Evolutionary conservation across 1,140 invertebrate species (phyloP).

Genomic region (Trissolcus basalis): DNA sequence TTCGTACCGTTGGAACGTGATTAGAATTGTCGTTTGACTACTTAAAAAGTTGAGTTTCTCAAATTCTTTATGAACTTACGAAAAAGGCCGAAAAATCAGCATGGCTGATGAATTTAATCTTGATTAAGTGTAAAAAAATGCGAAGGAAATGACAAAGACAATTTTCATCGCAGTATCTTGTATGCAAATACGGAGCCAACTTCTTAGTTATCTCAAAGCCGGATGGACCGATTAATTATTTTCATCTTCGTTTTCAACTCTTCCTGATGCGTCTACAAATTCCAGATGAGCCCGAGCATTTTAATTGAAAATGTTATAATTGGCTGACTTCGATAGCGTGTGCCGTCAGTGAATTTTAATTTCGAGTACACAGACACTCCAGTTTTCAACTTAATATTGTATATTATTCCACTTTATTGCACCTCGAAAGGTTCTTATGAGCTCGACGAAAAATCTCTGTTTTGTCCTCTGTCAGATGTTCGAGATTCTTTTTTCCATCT

Average conservation of each 20-base stretch:
- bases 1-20: conserved; percentile 52
- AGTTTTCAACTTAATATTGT: conserved; percentile 1
- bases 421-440: too few relatives aligned
- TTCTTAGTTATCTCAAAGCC: conserved; percentile 51
- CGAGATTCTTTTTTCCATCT: too few relatives aligned
- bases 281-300: conserved; percentile 37
- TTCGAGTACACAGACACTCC: neutral
- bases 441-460: too few relatives aligned
- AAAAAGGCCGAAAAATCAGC: conserved; percentile 41
- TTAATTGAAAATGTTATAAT: conserved; percentile 60
- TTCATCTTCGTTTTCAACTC: conserved; percentile 37
- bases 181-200: conserved; percentile 36
- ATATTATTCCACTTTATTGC: neutral
- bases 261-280: conserved; percentile 38
- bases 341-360: conserved; percentile 28
- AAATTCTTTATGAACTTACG: conserved; percentile 38
- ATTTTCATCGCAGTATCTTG: conserved; percentile 60
- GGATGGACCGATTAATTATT: conserved; percentile 60
- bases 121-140: conserved; percentile 62
- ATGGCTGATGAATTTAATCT: conserved; percentile 27
- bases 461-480: too few relatives aligned
- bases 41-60: conserved; percentile 21
- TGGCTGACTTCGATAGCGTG: conserved; percentile 28
- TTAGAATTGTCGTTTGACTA: conserved; percentile 18
- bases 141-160: conserved; percentile 59